phyloP scores from a whole-genome alignment of 2,797 vertebrate genomes.

The Clarias fuscus region DNA sequence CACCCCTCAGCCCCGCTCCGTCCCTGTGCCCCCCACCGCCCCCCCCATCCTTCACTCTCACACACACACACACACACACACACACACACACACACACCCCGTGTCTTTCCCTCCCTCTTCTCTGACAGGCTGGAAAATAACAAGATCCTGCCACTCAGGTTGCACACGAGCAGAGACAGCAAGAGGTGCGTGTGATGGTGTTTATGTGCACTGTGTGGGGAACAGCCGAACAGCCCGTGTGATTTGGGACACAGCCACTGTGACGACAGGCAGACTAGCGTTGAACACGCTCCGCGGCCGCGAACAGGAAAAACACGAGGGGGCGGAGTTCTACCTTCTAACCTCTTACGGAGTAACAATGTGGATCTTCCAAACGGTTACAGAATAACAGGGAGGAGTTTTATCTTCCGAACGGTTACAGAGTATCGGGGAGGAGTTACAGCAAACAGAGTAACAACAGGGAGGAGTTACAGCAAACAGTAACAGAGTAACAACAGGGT shows the following conservation, averaged over 20 bases:
- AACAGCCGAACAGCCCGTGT: neutral
- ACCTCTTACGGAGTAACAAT: neutral
- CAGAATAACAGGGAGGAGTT: neutral
- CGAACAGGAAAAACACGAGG: neutral
- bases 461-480: neutral
- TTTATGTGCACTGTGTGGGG: neutral
- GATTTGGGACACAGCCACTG: conserved; percentile 7
- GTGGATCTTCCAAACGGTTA: neutral
- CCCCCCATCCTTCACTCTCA: neutral
- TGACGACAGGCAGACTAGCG: neutral
- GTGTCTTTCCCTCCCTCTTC: neutral
- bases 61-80: too few relatives aligned
- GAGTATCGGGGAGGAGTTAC: neutral
- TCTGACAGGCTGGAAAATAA: conserved; percentile 40
- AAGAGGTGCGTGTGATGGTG: neutral
- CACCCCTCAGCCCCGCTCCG: neutral
- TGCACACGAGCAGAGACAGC: neutral
- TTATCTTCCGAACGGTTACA: neutral
- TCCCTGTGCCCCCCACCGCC: neutral
- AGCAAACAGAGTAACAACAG: too few relatives aligned
- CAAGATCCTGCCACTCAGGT: neutral
- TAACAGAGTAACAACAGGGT: neutral
- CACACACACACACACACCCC: neutral
- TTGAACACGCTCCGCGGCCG: neutral
- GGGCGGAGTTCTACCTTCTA: neutral